These are phyloP conservation scores for Xiphorhynchus elegans DNA, from an alignment of 2,113 vertebrate genomes.

Conservation along the genomic window DNA sequence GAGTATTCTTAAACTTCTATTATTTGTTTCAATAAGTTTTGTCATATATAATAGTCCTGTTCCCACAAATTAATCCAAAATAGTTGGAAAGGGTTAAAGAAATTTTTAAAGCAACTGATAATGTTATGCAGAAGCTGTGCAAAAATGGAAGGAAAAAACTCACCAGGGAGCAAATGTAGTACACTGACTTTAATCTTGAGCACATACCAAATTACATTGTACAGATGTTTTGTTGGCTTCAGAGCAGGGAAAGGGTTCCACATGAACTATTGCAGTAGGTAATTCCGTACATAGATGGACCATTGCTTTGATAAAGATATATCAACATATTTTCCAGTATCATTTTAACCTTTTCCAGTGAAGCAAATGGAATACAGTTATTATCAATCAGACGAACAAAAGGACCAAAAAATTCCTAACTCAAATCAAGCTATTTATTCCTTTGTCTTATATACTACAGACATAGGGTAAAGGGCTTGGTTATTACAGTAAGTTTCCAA, in stretches of 20 bases:
- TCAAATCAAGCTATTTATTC: not conserved
- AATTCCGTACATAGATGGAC: not conserved
- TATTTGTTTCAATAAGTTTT: not conserved
- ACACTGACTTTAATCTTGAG: not conserved
- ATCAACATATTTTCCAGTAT: not conserved
- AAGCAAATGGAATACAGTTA: not conserved
- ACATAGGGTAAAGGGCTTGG: not conserved
- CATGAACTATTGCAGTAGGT: not conserved
- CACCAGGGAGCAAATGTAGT: not conserved
- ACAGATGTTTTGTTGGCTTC: not conserved
- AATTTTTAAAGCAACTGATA: not conserved
- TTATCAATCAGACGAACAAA: not conserved
- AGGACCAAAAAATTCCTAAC: not conserved
- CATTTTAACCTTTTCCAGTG: not conserved
- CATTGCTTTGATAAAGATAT: not conserved
- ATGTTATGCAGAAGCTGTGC: not conserved
- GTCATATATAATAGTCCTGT: not conserved
- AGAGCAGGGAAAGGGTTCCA: not conserved
- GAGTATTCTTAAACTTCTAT: not conserved
- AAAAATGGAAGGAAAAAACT: not conserved
- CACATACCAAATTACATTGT: not conserved
- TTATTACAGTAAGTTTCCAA: not conserved
- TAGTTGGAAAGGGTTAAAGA: not conserved
- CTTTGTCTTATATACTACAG: not conserved
- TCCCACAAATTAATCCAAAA: not conserved